Percentiles rank a stretch among this genome's conserved stretches.
Conservation (phyloP, 2,113 vertebrate genomes). For the Chrysemys picta region DNA sequence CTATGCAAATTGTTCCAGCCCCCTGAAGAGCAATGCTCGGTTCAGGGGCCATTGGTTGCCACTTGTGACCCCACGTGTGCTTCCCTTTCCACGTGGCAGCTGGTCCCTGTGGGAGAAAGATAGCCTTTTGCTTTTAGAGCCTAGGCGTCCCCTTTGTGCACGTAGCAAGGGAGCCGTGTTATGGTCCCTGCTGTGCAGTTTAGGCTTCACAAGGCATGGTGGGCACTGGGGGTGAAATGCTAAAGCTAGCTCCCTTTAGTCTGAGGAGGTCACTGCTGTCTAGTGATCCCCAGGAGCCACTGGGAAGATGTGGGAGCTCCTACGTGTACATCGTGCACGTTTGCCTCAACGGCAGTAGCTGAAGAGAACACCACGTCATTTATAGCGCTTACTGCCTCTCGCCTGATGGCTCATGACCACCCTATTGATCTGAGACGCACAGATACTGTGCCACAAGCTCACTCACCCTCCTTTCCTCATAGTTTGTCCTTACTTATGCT, state of each 20-base stretch:
- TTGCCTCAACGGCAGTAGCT: neutral
- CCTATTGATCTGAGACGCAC: neutral
- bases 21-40: neutral
- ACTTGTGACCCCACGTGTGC: neutral
- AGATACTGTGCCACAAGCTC: neutral
- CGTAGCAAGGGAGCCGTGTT: neutral
- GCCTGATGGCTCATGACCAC: conserved; percentile 14
- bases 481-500: neutral
- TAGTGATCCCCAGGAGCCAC: neutral
- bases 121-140: neutral
- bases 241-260: neutral
- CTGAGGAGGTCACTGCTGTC: neutral
- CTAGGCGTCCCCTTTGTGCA: neutral
- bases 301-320: neutral
- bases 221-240: neutral
- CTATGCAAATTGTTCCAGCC: too few relatives aligned
- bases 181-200: neutral
- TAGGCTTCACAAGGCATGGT: neutral
- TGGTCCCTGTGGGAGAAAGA: neutral
- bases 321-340: neutral
- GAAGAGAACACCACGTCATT: neutral
- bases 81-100: neutral
- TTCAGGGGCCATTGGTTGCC: neutral
- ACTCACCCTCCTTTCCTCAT: neutral
- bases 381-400: conserved; percentile 9